phyloP scores from a whole-genome alignment of 2,113 vertebrate species.

The Sebastes fasciatus region DNA sequence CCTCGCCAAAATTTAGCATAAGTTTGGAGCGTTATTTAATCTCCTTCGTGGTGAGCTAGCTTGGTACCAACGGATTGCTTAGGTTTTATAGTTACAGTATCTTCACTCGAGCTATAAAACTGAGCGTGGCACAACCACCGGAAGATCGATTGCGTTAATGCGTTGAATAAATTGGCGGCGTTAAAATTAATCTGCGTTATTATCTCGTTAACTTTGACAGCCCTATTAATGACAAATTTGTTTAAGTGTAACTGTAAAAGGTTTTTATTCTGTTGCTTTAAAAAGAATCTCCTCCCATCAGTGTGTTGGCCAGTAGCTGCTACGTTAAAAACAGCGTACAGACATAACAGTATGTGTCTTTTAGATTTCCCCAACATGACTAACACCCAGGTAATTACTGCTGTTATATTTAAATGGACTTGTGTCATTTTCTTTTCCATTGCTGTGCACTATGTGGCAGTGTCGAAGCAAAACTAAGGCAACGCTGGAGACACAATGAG shows the following conservation, averaged over 20 bases:
- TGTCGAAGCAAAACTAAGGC: background rate
- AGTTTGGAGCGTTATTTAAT: no score
- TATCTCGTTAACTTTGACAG: no score
- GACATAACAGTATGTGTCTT: background rate
- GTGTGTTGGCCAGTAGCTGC: background rate
- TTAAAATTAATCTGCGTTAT: no score
- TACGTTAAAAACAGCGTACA: background rate
- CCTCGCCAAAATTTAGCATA: no score
- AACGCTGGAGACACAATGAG: background rate
- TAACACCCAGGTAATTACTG: background rate
- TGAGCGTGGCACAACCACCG: no score
- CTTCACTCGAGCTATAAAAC: no score
- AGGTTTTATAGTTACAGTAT: no score
- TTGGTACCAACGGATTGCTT: no score
- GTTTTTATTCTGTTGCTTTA: background rate
- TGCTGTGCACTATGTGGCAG: background rate
- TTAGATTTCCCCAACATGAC: background rate
- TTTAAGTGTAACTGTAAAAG: background rate
- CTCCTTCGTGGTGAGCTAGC: no score
- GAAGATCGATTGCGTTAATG: no score
- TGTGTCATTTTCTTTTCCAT: slow-evolving; percentile 16
- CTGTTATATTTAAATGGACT: slow-evolving; percentile 2
- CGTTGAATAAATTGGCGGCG: no score
- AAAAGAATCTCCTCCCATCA: background rate
- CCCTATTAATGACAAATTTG: no score